Base-by-base conservation (phyloP, 2,888 invertebrate genomes). In the Ecliptopera silaceata region DNA sequence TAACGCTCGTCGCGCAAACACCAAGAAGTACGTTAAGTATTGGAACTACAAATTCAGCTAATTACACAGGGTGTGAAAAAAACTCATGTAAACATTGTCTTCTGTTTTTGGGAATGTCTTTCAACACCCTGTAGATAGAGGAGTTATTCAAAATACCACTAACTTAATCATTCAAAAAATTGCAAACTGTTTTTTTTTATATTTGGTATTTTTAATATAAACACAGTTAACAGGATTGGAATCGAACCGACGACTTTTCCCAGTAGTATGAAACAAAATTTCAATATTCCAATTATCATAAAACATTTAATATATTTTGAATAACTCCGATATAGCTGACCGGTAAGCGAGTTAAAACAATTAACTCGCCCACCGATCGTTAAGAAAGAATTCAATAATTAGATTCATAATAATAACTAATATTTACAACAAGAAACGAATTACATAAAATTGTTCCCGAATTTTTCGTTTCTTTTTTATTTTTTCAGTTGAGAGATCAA, bases 401-500 rank as follows among this genome's bases (percentile, higher is more conserved):
- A 56, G 32, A 56, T 45, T 36, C 46, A 51, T 38, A 58, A 48
- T 38, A 52, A 52, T 54, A 46, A 46, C 59, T 64, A 64, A 20
- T 67, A 62, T 61, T 52, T 63, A 61, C 63, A 53, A 18, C 29
- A 39, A 49, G 59, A 61, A 66, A 66, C 62, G 53, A 61, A 57
- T 59, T 56, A 54, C 60, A 48, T 32, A 59, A 61, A 64, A 61
- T 66, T 66, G 66, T 63, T 66, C 66, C 66, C 66, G 56, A 48
- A 53, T 34, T 54, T 54, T 50, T 56, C 56, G 56, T 59, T 66
- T 56, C 55, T 50, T 55, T 60, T 41, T 47, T 42, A 59, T 59
- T 58, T 57, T 52, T 59, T 47, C 46, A 52, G 52, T 52, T 50
- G 49, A 61, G 65, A 66, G 66, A 66, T 66, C 66, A 64, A 56